Evolutionary conservation across 1,140 invertebrate species (phyloP).

Genomic region (Orussus abietinus): DNA sequence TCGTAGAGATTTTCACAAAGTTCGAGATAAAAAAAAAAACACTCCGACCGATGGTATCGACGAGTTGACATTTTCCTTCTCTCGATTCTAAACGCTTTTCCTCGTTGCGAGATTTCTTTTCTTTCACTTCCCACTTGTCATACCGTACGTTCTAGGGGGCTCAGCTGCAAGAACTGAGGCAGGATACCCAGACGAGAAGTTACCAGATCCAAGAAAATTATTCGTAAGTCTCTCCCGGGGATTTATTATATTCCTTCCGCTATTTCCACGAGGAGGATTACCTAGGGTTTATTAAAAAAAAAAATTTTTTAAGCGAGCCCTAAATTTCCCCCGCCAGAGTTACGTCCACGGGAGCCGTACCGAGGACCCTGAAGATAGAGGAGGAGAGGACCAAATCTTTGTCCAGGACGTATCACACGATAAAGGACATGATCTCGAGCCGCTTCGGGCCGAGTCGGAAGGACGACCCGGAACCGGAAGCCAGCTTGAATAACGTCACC

Average conservation of each 20-base stretch:
- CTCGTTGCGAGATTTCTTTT: too few relatives aligned
- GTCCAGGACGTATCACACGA: slow-evolving; percentile 74
- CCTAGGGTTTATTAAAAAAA: slow-evolving; percentile 2
- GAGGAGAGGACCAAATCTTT: slow-evolving; percentile 64
- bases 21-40: too few relatives aligned
- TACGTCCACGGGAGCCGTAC: slow-evolving; percentile 30
- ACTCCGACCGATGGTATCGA: too few relatives aligned
- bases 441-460: slow-evolving; percentile 65
- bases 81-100: too few relatives aligned
- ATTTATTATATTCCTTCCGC: too few relatives aligned
- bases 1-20: too few relatives aligned
- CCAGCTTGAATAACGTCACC: slow-evolving; percentile 60
- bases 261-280: neutral
- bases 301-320: slow-evolving; percentile 8
- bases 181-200: slow-evolving; percentile 35
- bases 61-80: slow-evolving; percentile 5
- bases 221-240: slow-evolving; percentile 34
- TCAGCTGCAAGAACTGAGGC: slow-evolving; percentile 38
- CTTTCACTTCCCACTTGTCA: slow-evolving; percentile 4
- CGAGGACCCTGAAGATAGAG: slow-evolving; percentile 35
- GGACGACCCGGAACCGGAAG: slow-evolving; percentile 57
- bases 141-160: slow-evolving; percentile 31
- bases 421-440: slow-evolving; percentile 81
- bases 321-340: slow-evolving; percentile 28
- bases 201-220: slow-evolving; percentile 37